Evolutionary conservation across 1,140 invertebrate species (phyloP), one percentile per base, ranked within the genome.

Genomic region (Zophobas atratus): DNA sequence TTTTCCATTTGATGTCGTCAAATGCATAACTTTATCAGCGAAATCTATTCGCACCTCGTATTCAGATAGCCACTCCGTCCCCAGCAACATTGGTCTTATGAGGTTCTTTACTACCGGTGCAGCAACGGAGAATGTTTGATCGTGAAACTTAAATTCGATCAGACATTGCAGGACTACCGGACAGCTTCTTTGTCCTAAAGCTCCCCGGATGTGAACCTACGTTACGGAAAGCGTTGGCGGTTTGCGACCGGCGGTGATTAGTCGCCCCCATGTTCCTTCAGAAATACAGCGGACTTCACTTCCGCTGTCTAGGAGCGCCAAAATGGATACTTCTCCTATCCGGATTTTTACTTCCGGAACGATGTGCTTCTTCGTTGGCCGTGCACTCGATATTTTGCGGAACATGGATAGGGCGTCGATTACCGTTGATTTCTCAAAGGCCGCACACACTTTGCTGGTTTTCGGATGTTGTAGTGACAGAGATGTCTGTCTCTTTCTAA

Each of bases 131-230:
- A 20, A 20, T 20, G 20, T 2, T 53, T 2, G 49, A 2, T n/a
- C 2, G 20, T 53, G 5, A 53, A 20, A 20, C 20, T 20, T 53
- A 8, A 53, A 6, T 53, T 2, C 20, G 2, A 53, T 8, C 2
- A 53, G 20, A 8, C 49, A 6, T 53, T 53, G 49, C 2, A 53
- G 5, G 20, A 53, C 49, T 2, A 53, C 5, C 4, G 5, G 49
- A n/a, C 49, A 53, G 20, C 49, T 53, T 53, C 49, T 6, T 53
- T 53, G 49, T 53, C 49, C 49, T 6, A 53, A 2, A 32, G 49
- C 49, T 2, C 49, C 49, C 2, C 49, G 49, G 20, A 53, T 3
- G 3, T 46, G 43, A 8, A 46, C 6, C 43, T 3, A 3, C 43
- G 43, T 46, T 46, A 46, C 43, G 3, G 43, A 8, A 3, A 46